Percentiles rank a stretch among this genome's conserved stretches.
These are phyloP conservation scores for Anableps anableps DNA, from an alignment of 2,797 vertebrate genomes.

Conservation along the genomic window DNA sequence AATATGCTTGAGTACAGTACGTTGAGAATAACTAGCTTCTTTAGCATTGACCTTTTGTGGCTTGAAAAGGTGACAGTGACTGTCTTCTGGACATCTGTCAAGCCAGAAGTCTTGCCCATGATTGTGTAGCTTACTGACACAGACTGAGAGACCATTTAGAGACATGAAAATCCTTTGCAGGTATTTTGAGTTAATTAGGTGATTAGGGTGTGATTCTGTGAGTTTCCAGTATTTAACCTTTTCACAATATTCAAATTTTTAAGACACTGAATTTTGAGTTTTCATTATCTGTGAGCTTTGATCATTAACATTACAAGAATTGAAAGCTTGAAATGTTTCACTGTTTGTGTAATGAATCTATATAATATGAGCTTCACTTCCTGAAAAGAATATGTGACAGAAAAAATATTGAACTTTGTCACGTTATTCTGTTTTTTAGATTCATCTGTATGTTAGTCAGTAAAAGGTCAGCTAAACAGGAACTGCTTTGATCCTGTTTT, in stretches of 20 bases:
- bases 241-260: background rate
- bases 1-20: background rate
- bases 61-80: too few species aligned
- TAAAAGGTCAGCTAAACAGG: constrained; percentile 4
- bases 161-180: background rate
- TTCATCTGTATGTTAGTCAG: background rate
- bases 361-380: background rate
- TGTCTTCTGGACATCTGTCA: background rate
- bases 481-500: constrained; percentile 17
- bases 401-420: background rate
- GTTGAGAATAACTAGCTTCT: background rate
- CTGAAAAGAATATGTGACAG: background rate
- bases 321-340: background rate
- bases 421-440: background rate
- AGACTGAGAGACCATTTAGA: background rate
- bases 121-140: background rate
- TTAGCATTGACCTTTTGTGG: background rate
- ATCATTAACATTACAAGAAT: background rate
- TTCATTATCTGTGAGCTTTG: background rate
- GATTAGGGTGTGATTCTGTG: background rate
- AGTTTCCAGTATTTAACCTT: background rate
- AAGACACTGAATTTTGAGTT: background rate
- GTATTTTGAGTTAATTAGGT: background rate
- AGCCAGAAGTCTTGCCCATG: background rate
- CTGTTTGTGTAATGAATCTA: background rate